These are phyloP conservation scores for Crossaster papposus DNA, from an alignment of 53 echinoderm and acorn worm species.

Conservation along the genomic window DNA sequence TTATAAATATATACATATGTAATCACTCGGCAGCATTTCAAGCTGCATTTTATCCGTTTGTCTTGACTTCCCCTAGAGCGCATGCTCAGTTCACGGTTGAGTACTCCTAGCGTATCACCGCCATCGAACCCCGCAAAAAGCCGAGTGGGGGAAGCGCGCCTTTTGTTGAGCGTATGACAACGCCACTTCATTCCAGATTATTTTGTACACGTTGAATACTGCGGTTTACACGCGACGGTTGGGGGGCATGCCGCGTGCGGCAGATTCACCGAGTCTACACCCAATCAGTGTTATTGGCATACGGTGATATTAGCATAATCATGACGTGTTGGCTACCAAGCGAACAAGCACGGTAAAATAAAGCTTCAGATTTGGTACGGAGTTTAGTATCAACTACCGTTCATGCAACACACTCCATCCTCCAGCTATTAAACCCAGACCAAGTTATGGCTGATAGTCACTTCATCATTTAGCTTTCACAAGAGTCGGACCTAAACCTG, in stretches of 20 bases:
- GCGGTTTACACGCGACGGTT: background rate
- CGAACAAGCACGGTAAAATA: slow-evolving; percentile 22
- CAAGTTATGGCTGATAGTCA: slow-evolving; percentile 25
- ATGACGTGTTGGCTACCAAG: slow-evolving; percentile 9
- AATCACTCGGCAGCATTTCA: slow-evolving; percentile 8
- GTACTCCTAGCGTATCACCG: slow-evolving; percentile 17
- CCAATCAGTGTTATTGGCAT: slow-evolving; percentile 22
- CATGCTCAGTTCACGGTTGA: slow-evolving; percentile 41
- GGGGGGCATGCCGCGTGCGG: slow-evolving; percentile 7
- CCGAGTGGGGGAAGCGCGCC: slow-evolving; percentile 23
- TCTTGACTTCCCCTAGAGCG: slow-evolving; percentile 5
- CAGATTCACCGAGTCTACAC: slow-evolving; percentile 24
- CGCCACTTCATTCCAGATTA: slow-evolving; percentile 34
- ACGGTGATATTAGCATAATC: slow-evolving; percentile 46
- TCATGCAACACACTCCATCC: background rate
- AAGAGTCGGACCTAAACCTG: background rate
- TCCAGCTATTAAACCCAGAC: slow-evolving; percentile 2
- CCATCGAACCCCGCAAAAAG: background rate
- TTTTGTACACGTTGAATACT: slow-evolving; percentile 49
- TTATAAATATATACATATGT: no score
- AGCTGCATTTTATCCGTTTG: background rate
- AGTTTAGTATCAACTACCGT: background rate
- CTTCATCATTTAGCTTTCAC: background rate
- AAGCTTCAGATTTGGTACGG: slow-evolving; percentile 48
- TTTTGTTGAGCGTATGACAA: slow-evolving; percentile 53